Evolutionary conservation across 2,888 invertebrate genomes (phyloP).

Genomic region (Archips crataeganus): DNA sequence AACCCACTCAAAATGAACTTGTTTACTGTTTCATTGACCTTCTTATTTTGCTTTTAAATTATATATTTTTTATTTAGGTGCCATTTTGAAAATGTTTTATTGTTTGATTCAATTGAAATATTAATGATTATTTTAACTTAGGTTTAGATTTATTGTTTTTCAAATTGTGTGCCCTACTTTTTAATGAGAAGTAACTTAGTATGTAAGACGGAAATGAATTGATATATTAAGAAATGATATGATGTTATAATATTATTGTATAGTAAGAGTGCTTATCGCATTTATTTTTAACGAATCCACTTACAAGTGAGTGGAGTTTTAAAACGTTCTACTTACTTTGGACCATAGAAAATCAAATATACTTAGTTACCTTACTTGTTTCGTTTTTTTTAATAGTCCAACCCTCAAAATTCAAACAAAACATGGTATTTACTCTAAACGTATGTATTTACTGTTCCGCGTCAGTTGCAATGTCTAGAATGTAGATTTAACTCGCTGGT

Average conservation of each 20-base stretch:
- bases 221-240: constrained; percentile 1
- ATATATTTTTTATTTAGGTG: constrained; percentile 5
- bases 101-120: background rate
- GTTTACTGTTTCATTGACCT: background rate
- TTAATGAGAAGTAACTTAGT: background rate
- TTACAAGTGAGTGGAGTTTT: background rate
- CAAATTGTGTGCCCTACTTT: background rate
- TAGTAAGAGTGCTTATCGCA: constrained; percentile 27
- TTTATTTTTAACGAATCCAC: constrained; percentile 16
- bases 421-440: no score
- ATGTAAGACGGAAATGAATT: background rate
- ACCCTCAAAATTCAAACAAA: no score
- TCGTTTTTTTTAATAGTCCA: background rate
- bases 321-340: background rate
- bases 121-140: background rate
- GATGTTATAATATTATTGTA: constrained; percentile 10
- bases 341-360: background rate
- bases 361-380: constrained; percentile 4
- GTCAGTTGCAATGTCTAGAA: no score
- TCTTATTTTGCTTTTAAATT: background rate
- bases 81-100: background rate
- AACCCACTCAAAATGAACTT: background rate
- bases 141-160: background rate
- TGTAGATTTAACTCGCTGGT: no score
- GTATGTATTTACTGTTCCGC: no score